phyloP scores from a whole-genome alignment of 1,140 invertebrate species.

The Scaptodrosophila lebanonensis region DNA sequence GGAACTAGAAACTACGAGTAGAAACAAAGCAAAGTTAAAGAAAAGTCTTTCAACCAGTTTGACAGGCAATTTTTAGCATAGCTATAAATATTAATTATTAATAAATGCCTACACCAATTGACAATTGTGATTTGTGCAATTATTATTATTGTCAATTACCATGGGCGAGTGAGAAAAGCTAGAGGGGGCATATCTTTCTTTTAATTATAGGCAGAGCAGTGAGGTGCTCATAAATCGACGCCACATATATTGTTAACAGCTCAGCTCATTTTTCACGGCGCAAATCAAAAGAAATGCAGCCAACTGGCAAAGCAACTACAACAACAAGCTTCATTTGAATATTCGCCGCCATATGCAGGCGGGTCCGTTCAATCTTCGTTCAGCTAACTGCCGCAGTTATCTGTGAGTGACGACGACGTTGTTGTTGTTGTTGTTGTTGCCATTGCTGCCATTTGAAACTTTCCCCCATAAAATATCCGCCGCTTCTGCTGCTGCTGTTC shows the following conservation, averaged over 20 bases:
- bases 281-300: constrained; percentile 66
- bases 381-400: constrained; percentile 25
- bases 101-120: constrained; percentile 34
- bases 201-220: too few relatives aligned
- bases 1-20: too few relatives aligned
- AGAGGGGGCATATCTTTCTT: too few relatives aligned
- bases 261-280: constrained; percentile 47
- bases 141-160: too few relatives aligned
- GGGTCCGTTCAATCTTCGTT: too few relatives aligned
- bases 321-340: constrained; percentile 63
- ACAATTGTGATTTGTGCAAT: constrained; percentile 37
- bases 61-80: too few relatives aligned
- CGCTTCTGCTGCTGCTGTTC: neutral
- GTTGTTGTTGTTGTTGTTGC: constrained; percentile 52
- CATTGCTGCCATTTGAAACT: constrained; percentile 61
- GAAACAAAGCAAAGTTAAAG: too few relatives aligned
- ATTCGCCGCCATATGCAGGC: constrained; percentile 51
- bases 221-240: constrained; percentile 29
- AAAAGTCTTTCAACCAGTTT: too few relatives aligned
- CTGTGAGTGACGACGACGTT: constrained; percentile 6
- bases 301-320: constrained; percentile 40
- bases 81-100: too few relatives aligned
- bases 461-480: constrained; percentile 64
- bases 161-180: too few relatives aligned
- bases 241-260: constrained; percentile 13